Conservation (phyloP, 2,888 invertebrate genomes). For the Drosophila niveifrons region DNA sequence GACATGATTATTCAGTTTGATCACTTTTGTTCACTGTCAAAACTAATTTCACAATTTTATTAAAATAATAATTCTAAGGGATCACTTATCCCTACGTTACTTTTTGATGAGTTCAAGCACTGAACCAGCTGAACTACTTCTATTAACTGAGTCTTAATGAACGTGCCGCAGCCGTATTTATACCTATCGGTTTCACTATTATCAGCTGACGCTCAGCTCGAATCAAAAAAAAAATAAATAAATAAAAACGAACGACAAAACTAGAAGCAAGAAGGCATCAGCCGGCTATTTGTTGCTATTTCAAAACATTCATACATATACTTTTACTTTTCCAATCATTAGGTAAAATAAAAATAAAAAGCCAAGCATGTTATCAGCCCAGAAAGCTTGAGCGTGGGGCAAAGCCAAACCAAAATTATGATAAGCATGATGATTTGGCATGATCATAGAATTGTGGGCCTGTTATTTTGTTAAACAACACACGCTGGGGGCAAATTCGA, state of each 20-base stretch:
- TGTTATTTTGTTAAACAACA: conserved; percentile 3
- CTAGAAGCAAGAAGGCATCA: conserved; percentile 12
- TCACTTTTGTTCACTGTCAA: conserved; percentile 13
- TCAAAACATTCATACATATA: conserved; percentile 32
- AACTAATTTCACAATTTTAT: conserved; percentile 8
- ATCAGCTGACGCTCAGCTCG: conserved; percentile 57
- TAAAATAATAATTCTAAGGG: background rate
- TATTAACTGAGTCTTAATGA: conserved; percentile 59
- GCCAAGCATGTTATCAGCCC: conserved; percentile 43
- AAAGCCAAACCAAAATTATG: conserved; percentile 21
- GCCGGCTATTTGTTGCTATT: conserved; percentile 33
- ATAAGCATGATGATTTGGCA: conserved; percentile 42
- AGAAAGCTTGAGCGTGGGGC: conserved; percentile 10
- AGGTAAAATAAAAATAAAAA: conserved; percentile 23
- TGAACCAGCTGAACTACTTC: conserved; percentile 52
- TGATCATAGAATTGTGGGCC: conserved; percentile 39
- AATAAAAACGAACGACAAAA: conserved; percentile 19
- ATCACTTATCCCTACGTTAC: conserved; percentile 10
- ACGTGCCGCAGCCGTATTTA: conserved; percentile 60
- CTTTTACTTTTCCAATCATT: conserved; percentile 53
- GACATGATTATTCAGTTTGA: conserved; percentile 36
- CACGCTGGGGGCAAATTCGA: background rate
- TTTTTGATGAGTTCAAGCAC: conserved; percentile 20
- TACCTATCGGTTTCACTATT: conserved; percentile 58
- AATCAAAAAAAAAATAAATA: conserved; percentile 22